Conservation (phyloP, 2,797 vertebrate species). For the Gambusia yucatana region DNA sequence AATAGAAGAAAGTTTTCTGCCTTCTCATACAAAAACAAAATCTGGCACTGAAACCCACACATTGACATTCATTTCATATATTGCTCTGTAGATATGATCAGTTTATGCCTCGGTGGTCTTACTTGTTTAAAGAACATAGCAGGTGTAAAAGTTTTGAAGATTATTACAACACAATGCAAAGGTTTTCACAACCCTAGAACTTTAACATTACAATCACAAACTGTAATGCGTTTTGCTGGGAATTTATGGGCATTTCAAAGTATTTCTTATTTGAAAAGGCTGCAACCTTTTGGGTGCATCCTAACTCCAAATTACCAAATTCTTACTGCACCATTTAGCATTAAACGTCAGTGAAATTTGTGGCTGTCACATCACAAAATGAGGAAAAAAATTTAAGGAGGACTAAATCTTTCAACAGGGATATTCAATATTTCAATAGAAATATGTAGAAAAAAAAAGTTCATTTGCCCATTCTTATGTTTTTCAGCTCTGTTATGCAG, state of each 20-base stretch:
- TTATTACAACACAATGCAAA: not conserved
- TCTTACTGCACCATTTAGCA: too few relatives aligned
- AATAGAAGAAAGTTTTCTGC: not conserved
- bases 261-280: not conserved
- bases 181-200: not conserved
- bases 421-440: too few relatives aligned
- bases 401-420: too few relatives aligned
- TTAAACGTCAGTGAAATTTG: too few relatives aligned
- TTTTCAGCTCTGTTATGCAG: constrained; percentile 82
- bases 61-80: not conserved
- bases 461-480: constrained; percentile 1
- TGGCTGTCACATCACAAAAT: too few relatives aligned
- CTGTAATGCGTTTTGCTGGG: not conserved
- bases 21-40: not conserved
- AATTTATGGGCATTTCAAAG: not conserved
- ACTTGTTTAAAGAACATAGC: not conserved
- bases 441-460: too few relatives aligned
- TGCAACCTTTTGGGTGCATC: too few relatives aligned
- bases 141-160: not conserved
- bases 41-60: not conserved
- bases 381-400: too few relatives aligned
- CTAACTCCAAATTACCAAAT: too few relatives aligned
- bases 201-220: not conserved
- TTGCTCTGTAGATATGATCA: not conserved
- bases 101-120: not conserved